phyloP scores from a whole-genome alignment of 1,140 invertebrate species.

The Bombus waltoni region DNA sequence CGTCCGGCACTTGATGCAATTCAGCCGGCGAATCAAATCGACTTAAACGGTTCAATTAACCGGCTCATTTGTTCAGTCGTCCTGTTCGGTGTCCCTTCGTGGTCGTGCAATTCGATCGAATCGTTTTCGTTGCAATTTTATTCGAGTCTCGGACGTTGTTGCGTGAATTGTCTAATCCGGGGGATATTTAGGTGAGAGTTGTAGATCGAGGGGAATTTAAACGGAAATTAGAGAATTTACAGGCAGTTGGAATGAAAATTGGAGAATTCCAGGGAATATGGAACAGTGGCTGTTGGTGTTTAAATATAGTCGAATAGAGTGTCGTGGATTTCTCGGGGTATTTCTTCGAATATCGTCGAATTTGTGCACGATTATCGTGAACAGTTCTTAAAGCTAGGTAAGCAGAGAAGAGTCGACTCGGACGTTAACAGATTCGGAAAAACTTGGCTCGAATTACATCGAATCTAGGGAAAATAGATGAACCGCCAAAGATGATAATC shows the following conservation, averaged over 20 bases:
- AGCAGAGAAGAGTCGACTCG: no score
- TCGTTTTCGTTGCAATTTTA: background rate
- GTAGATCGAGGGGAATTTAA: background rate
- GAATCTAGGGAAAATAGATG: no score
- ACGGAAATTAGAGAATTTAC: background rate
- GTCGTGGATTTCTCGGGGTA: no score
- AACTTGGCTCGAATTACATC: no score
- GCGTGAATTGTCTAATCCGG: background rate
- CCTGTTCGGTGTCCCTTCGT: background rate
- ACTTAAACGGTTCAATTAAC: constrained; percentile 51
- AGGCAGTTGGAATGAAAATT: background rate
- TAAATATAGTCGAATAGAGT: no score
- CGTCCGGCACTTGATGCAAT: constrained; percentile 44
- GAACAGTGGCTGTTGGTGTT: background rate
- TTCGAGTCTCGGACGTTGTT: background rate
- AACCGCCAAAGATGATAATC: background rate
- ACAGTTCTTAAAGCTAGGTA: no score
- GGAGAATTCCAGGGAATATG: background rate
- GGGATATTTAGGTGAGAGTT: background rate
- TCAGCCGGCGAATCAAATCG: constrained; percentile 22
- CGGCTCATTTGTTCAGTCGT: constrained; percentile 16
- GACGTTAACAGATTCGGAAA: no score
- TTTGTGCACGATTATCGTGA: no score
- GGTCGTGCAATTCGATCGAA: background rate
- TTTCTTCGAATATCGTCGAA: no score